These are phyloP conservation scores for Haemorhous mexicanus DNA, from an alignment of 2,113 vertebrate genomes.

Conservation along the genomic window DNA sequence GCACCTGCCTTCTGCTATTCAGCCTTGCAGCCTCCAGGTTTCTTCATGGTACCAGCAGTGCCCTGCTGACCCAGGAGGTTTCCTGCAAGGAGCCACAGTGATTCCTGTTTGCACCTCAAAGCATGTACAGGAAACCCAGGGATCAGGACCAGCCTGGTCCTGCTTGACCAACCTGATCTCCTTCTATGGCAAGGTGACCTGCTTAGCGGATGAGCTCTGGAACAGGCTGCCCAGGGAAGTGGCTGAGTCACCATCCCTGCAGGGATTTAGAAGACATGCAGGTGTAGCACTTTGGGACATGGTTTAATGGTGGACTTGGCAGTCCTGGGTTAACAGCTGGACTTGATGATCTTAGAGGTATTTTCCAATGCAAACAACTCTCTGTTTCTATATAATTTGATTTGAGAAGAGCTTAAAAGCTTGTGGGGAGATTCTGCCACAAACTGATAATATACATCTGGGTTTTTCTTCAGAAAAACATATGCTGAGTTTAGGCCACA, in stretches of 20 bases:
- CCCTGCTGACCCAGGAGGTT: rapidly evolving
- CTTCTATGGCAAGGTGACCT: neutral
- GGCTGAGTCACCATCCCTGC: neutral
- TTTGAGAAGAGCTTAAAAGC: neutral
- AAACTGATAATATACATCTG: neutral
- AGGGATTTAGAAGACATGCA: neutral
- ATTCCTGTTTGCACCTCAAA: neutral
- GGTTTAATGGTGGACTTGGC: neutral
- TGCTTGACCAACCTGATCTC: neutral
- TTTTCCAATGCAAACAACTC: neutral
- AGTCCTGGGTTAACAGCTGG: neutral
- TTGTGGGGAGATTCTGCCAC: neutral
- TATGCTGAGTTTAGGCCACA: neutral
- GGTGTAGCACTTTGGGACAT: neutral
- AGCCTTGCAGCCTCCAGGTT: neutral
- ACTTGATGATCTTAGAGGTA: neutral
- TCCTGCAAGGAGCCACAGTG: neutral
- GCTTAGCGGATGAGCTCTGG: neutral
- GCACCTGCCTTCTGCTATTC: neutral
- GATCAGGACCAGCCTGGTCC: neutral
- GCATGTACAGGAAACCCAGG: neutral
- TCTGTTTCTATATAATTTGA: neutral
- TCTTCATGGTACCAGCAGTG: neutral
- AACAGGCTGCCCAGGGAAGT: neutral
- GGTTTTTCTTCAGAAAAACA: neutral